Percentiles rank a stretch among this genome's conserved stretches.
phyloP scores from a whole-genome alignment of 2,797 vertebrate genomes.

The Eupleurogrammus muticus region DNA sequence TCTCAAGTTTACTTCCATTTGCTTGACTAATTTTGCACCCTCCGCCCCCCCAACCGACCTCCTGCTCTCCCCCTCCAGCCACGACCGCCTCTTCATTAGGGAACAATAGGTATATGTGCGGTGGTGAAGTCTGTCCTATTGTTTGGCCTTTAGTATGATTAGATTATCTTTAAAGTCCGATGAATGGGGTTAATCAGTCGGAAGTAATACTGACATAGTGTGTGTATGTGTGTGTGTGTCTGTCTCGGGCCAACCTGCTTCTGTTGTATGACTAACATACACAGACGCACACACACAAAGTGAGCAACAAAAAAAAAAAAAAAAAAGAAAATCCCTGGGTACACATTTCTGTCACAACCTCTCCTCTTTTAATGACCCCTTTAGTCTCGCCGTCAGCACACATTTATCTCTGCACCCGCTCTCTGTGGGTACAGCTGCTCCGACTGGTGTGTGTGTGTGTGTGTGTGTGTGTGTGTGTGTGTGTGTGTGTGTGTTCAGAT shows the following conservation, averaged over 20 bases:
- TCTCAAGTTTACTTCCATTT: constrained; percentile 64
- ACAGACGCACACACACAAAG: constrained; percentile 39
- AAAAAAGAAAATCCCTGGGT: constrained; percentile 70
- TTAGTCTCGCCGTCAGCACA: constrained; percentile 79
- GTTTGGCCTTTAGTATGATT: constrained; percentile 84
- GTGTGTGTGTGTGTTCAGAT: constrained; percentile 60
- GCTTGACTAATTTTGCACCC: constrained; percentile 34
- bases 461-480: constrained; percentile 24
- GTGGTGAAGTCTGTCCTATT: constrained; percentile 76
- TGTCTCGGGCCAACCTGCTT: constrained; percentile 48
- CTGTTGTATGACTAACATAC: too few species aligned
- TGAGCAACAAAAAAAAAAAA: constrained; percentile 39
- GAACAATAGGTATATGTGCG: constrained; percentile 74
- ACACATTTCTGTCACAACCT: constrained; percentile 79
- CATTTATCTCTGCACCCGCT: constrained; percentile 72
- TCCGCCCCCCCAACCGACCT: constrained; percentile 5
- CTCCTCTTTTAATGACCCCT: constrained; percentile 81
- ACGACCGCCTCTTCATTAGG: constrained; percentile 77
- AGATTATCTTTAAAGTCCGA: constrained; percentile 82
- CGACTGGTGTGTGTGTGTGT: constrained; percentile 45
- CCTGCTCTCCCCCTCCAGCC: constrained; percentile 36
- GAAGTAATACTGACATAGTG: constrained; percentile 80
- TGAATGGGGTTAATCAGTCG: constrained; percentile 84
- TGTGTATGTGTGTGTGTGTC: constrained; percentile 69
- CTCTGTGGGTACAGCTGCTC: constrained; percentile 80